Percentiles rank a stretch among this genome's conserved stretches.
Conservation (phyloP, 2,888 invertebrate genomes). For the Hyalella azteca region DNA sequence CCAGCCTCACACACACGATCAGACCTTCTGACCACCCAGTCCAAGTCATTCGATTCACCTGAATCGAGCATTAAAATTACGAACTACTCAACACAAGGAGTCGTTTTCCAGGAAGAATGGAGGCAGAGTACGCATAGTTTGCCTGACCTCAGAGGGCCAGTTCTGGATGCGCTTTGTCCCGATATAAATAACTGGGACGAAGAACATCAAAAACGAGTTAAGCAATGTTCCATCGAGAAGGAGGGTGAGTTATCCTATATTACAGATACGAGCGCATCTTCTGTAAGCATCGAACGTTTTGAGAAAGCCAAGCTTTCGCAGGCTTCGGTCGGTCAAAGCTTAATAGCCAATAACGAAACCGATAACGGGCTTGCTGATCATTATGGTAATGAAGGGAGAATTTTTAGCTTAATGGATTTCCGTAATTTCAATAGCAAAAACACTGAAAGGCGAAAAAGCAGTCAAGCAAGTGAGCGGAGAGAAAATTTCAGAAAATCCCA, state of each 20-base stretch:
- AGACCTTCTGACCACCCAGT: not conserved
- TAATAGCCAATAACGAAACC: no score
- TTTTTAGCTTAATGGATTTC: no score
- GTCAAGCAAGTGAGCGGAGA: no score
- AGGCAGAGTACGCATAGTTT: slow-evolving; percentile 51
- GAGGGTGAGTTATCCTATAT: not conserved
- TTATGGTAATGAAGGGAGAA: no score
- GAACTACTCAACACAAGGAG: not conserved
- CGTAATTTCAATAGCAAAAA: no score
- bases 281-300: no score
- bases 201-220: not conserved
- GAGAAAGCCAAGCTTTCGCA: no score
- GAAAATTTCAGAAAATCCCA: no score
- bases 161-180: slow-evolving; percentile 51
- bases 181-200: not conserved
- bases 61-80: not conserved
- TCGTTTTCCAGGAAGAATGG: slow-evolving; percentile 39
- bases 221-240: not conserved
- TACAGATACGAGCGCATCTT: no score
- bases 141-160: slow-evolving; percentile 53
- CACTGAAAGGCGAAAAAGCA: no score
- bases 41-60: slow-evolving; percentile 2
- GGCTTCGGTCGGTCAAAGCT: no score
- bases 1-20: not conserved
- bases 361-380: no score